Evolutionary conservation across 2,888 invertebrate species (phyloP).

Genomic region (Euphydryas editha): DNA sequence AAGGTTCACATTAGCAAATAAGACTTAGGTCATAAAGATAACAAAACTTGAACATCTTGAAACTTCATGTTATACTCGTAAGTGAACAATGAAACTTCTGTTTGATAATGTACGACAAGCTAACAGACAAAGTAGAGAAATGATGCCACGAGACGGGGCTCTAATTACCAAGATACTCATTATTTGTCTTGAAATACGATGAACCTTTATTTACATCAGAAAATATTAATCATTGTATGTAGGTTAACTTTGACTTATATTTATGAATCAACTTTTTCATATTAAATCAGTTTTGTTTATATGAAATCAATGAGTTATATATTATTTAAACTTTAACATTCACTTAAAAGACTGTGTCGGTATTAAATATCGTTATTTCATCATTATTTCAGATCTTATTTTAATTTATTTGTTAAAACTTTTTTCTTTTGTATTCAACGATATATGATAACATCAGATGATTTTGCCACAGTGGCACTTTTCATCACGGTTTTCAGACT

Average conservation of each 20-base stretch:
- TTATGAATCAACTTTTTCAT: constrained; percentile 26
- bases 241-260: constrained; percentile 32
- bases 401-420: too few relatives aligned
- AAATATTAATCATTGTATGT: constrained; percentile 39
- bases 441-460: too few relatives aligned
- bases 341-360: too few relatives aligned
- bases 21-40: constrained; percentile 4
- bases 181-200: constrained; percentile 46
- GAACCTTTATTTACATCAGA: constrained; percentile 45
- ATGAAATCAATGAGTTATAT: too few relatives aligned
- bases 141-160: constrained; percentile 47
- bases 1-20: constrained; percentile 1
- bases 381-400: too few relatives aligned
- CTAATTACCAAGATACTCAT: constrained; percentile 52
- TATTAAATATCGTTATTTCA: too few relatives aligned
- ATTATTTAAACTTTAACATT: too few relatives aligned
- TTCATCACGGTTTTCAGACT: too few relatives aligned
- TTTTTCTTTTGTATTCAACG: too few relatives aligned
- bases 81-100: constrained; percentile 36
- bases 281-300: constrained; percentile 24
- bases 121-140: constrained; percentile 48
- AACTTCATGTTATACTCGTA: constrained; percentile 1
- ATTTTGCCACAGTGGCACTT: too few relatives aligned
- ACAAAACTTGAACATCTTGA: constrained; percentile 6
- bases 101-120: constrained; percentile 35